Percentiles rank a stretch among this genome's conserved stretches.
Conservation (phyloP, 2,113 vertebrate genomes). For the Solea senegalensis region DNA sequence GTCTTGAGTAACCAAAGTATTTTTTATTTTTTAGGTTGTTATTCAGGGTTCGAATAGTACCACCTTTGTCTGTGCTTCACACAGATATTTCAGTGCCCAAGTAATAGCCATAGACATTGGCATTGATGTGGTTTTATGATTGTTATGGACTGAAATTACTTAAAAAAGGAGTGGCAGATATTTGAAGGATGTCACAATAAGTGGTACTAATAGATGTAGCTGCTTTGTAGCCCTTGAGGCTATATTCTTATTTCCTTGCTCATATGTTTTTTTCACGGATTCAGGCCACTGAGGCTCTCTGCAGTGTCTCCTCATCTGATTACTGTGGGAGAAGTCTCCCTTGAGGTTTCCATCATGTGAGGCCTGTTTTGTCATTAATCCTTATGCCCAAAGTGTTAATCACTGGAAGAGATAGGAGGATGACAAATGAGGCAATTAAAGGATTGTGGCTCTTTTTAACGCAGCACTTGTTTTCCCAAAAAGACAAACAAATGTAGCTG, state of each 20-base stretch:
- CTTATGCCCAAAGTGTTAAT: not conserved
- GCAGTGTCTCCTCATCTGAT: not conserved
- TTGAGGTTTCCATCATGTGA: slow-evolving; percentile 14
- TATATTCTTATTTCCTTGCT: not conserved
- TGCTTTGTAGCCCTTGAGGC: not conserved
- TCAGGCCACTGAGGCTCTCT: not conserved
- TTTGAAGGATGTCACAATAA: not conserved
- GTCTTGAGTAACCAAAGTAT: rapidly evolving
- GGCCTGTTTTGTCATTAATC: slow-evolving; percentile 6
- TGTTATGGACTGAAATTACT: not conserved
- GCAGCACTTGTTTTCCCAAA: not conserved
- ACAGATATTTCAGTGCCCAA: not conserved
- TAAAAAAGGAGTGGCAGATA: not conserved
- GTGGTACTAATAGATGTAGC: not conserved
- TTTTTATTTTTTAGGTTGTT: not conserved
- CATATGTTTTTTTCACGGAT: not conserved
- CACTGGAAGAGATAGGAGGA: slow-evolving; percentile 7
- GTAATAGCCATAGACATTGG: not conserved
- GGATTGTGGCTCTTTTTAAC: not conserved
- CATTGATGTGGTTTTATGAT: slow-evolving; percentile 4
- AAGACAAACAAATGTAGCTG: not conserved
- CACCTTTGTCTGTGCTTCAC: not conserved
- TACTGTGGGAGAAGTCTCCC: slow-evolving; percentile 11
- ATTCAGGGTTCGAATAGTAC: no score
- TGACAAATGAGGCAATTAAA: slow-evolving; percentile 15